phyloP scores from a whole-genome alignment of 2,113 vertebrate genomes.

The Panthera tigris region DNA sequence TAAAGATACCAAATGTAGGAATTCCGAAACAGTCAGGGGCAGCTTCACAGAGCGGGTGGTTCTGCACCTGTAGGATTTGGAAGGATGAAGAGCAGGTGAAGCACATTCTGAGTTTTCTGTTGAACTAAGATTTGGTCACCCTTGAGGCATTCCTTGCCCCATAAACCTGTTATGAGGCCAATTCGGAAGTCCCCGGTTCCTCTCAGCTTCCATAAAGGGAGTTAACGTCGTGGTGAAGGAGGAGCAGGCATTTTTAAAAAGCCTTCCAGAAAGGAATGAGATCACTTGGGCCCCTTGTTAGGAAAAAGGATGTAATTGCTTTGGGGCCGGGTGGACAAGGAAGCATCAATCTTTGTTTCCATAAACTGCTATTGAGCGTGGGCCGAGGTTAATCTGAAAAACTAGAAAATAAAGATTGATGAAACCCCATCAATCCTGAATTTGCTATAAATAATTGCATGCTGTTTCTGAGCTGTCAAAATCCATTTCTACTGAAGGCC shows the following conservation, averaged over 20 bases:
- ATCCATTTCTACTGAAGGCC: constrained; percentile 4
- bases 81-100: neutral
- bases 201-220: neutral
- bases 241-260: neutral
- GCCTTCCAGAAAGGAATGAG: neutral
- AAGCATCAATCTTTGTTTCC: neutral
- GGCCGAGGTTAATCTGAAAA: neutral
- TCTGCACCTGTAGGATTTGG: accelerated
- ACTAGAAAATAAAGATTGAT: constrained; percentile 36
- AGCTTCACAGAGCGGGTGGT: neutral
- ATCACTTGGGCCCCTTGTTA: neutral
- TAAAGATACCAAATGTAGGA: neutral
- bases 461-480: constrained; percentile 42
- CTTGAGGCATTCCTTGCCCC: neutral
- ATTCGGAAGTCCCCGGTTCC: neutral
- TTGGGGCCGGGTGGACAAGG: neutral
- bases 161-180: neutral
- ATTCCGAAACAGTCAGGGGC: neutral
- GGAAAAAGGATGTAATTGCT: neutral
- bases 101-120: constrained; percentile 1
- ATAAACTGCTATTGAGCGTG: neutral
- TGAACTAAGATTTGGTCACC: neutral
- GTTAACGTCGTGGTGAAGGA: neutral
- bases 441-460: constrained; percentile 55
- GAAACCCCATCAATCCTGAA: neutral